Conservation (phyloP, 2,888 invertebrate species). For the Acanthosepion esculentum region DNA sequence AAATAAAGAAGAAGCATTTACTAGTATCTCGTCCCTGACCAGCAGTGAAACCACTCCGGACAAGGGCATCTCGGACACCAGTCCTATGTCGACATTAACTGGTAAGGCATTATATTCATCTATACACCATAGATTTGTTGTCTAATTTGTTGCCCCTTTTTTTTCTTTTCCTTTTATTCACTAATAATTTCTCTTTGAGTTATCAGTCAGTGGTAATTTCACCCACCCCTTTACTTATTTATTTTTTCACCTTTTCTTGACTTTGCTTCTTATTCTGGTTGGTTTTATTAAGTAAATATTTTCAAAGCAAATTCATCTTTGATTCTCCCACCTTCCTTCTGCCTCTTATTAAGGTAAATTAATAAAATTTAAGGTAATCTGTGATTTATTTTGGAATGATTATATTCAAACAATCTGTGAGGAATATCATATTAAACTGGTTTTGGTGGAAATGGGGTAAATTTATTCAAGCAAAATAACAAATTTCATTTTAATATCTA, state of each 20-base stretch:
- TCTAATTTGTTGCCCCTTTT: background rate
- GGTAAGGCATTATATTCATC: slow-evolving; percentile 74
- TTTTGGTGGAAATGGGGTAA: no score
- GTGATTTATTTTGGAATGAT: no score
- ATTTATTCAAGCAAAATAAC: no score
- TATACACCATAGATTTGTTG: background rate
- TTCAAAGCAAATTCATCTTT: background rate
- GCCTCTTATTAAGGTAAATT: no score
- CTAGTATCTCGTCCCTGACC: slow-evolving; percentile 78
- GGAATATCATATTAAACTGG: no score
- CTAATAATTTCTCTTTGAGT: background rate
- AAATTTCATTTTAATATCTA: no score
- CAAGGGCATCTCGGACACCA: slow-evolving; percentile 85
- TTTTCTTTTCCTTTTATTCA: background rate
- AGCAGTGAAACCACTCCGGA: slow-evolving; percentile 81
- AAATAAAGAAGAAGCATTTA: slow-evolving; percentile 69
- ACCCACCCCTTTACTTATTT: background rate
- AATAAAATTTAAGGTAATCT: no score
- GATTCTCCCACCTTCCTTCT: background rate
- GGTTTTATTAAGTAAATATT: background rate
- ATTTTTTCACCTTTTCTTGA: background rate
- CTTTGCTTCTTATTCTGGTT: background rate
- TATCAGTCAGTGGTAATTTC: background rate
- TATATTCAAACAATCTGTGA: no score
- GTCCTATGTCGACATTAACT: slow-evolving; percentile 91